These are phyloP conservation scores for Ara ararauna DNA, from an alignment of 2,797 vertebrate species.

Conservation along the genomic window DNA sequence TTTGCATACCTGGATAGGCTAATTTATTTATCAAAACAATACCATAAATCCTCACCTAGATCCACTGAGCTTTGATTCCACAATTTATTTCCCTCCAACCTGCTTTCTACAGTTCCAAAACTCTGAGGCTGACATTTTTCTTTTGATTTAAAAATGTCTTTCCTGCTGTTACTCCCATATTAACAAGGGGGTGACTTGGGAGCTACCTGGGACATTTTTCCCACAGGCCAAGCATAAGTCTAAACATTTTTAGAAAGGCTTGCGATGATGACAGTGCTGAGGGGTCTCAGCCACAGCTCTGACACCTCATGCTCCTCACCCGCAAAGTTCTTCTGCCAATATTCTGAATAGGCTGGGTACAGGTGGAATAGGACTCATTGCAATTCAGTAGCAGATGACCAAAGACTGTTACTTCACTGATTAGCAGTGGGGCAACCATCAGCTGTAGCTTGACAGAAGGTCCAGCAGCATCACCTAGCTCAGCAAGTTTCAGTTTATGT, in stretches of 20 bases:
- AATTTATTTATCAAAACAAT: not conserved
- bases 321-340: not conserved
- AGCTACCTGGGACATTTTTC: not conserved
- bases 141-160: not conserved
- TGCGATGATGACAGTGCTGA: not conserved
- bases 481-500: not conserved
- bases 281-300: not conserved
- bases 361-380: not conserved
- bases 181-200: not conserved
- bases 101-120: not conserved
- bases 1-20: not conserved
- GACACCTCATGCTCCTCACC: not conserved
- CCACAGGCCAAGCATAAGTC: not conserved
- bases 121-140: not conserved
- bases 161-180: not conserved
- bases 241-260: not conserved
- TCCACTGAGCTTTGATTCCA: not conserved
- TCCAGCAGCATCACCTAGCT: not conserved
- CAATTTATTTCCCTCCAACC: not conserved
- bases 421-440: not conserved
- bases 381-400: not conserved
- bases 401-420: not conserved
- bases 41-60: not conserved
- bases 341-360: not conserved
- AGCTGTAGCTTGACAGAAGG: not conserved